Evolutionary conservation across 2,888 invertebrate genomes (phyloP), one percentile per base, ranked within the genome.

Genomic region (Sarcophaga rosellei): DNA sequence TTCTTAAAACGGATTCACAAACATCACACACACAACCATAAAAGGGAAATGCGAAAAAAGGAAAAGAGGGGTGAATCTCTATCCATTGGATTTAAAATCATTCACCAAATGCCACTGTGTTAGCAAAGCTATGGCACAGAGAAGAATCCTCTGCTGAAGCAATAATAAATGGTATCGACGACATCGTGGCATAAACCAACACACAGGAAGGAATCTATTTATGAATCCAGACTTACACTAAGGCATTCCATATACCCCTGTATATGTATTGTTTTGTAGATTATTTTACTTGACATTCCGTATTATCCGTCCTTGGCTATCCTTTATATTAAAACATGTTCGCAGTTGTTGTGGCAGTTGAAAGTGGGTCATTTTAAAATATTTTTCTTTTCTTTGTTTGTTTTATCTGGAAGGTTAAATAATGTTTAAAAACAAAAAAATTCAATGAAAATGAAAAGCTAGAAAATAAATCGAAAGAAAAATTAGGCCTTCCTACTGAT

Each of bases 91-190:
- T 57, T 61, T 61, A 11, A 53, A 73, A 77, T 74, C 57, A 62
- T 35, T 20, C 63, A 74, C 77, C 86, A 80, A 80, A 3, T 53
- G 57, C 73, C 17, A 68, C 44, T 62, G 11, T 15, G 44, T 35
- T 35, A 35, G 35, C 35, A 35, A 8, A 59, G 62, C 20, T 35
- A 35, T 35, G 2, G 35, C n/a, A 73, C 8, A 59, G 11, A 4
- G 47, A 57, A 57, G 23, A n/a, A 78, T 65, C 25, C 72, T 68
- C 59, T 47, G 76, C 21, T 68, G 25, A 63, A 68, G 80, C 68
- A 74, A 86, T 69, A 77, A 73, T n/a, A 86, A 74, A 62, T 61
- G 23, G 53, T 59, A 15, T 1, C 10, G 25, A 61, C 53, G 79
- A 21, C 8, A 35, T 35, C 6, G 6, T 35, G 59, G 53, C 66